These are phyloP conservation scores for Camponotus pennsylvanicus DNA, from an alignment of 1,140 invertebrate species.

Conservation along the genomic window DNA sequence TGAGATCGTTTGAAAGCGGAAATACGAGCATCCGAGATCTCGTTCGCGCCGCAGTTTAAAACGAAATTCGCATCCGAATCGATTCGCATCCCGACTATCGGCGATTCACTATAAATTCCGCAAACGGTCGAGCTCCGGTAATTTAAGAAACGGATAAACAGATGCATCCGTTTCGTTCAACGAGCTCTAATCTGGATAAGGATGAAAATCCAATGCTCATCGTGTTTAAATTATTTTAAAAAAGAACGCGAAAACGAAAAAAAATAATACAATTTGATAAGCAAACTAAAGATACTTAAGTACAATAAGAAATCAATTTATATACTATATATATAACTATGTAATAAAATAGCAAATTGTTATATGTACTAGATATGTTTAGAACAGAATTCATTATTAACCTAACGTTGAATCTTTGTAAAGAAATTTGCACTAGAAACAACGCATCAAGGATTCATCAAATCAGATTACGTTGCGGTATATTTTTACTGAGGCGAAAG, in stretches of 20 bases:
- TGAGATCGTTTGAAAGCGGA: slow-evolving; percentile 13
- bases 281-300: background rate
- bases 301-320: background rate
- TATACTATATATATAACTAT: background rate
- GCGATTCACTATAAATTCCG: slow-evolving; percentile 46
- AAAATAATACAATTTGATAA: background rate
- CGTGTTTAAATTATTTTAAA: background rate
- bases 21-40: background rate
- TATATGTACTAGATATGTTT: background rate
- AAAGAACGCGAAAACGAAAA: background rate
- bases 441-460: slow-evolving; percentile 2
- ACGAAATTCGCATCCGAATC: slow-evolving; percentile 23
- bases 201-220: background rate
- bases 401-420: slow-evolving; percentile 1
- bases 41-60: slow-evolving; percentile 31
- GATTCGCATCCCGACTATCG: slow-evolving; percentile 27
- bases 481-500: slow-evolving; percentile 11
- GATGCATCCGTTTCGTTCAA: slow-evolving; percentile 52
- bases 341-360: background rate
- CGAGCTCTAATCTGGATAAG: slow-evolving; percentile 29
- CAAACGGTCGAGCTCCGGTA: slow-evolving; percentile 32
- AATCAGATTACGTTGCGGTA: slow-evolving; percentile 1
- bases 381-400: slow-evolving; percentile 10
- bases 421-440: background rate
- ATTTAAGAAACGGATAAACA: slow-evolving; percentile 59